Evolutionary conservation across 2,888 invertebrate genomes (phyloP).

Genomic region (Julus scanicus): DNA sequence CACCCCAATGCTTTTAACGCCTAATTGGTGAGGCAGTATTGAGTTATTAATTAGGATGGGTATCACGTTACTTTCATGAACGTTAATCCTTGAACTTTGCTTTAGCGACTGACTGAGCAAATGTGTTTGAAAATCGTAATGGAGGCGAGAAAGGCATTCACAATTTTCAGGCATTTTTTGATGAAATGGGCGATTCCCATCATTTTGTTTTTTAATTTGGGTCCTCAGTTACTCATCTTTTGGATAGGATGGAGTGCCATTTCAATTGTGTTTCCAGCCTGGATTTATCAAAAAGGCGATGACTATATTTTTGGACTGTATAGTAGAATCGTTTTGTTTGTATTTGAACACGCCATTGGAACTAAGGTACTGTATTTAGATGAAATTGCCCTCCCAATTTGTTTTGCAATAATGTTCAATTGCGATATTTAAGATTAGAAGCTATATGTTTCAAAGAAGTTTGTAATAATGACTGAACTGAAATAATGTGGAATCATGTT

Average conservation of each 20-base stretch:
- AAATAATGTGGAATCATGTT: too few relatives aligned
- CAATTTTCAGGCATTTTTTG: not conserved
- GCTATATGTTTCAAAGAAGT: too few relatives aligned
- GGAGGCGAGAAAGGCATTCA: not conserved
- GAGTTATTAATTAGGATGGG: not conserved
- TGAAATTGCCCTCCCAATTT: too few relatives aligned
- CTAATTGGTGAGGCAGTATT: not conserved
- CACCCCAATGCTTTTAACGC: not conserved
- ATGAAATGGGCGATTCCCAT: conserved; percentile 52
- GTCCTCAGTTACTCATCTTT: conserved; percentile 62
- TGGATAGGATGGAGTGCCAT: conserved; percentile 63
- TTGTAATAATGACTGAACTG: too few relatives aligned
- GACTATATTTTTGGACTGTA: conserved; percentile 67
- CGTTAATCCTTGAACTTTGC: not conserved
- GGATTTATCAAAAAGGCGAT: conserved; percentile 65
- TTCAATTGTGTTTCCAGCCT: conserved; percentile 61
- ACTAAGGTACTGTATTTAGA: conserved; percentile 63
- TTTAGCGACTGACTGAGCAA: not conserved
- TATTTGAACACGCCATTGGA: conserved; percentile 67
- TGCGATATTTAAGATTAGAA: too few relatives aligned
- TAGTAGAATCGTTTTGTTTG: conserved; percentile 67
- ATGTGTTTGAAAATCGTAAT: not conserved
- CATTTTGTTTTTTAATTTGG: conserved; percentile 61
- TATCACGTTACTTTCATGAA: not conserved
- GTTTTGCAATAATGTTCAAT: too few relatives aligned